Conservation (phyloP, 2,888 invertebrate genomes). For the Trachelus iudaicus region DNA sequence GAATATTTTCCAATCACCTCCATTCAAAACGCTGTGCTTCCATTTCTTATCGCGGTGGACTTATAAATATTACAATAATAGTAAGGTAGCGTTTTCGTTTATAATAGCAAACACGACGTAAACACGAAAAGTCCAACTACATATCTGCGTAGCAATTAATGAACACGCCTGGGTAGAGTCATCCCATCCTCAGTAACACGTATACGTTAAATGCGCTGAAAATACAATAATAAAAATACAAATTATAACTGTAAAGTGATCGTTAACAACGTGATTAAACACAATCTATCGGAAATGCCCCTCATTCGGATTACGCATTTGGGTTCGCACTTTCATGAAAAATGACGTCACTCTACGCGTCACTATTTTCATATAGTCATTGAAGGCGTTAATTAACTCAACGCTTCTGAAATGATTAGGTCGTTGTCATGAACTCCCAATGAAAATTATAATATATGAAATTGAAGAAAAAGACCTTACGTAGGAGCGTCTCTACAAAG, state of each 20-base stretch:
- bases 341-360: background rate
- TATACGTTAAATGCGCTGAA: background rate
- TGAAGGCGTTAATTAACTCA: background rate
- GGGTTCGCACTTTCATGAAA: background rate
- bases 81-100: background rate
- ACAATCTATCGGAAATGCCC: background rate
- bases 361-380: background rate
- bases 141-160: background rate
- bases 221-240: background rate
- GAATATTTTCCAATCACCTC: background rate
- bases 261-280: background rate
- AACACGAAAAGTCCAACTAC: background rate
- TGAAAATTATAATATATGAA: background rate
- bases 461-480: background rate
- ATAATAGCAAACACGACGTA: background rate
- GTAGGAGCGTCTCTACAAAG: background rate
- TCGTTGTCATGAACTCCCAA: background rate
- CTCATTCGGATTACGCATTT: background rate
- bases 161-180: background rate
- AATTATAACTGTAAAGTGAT: background rate
- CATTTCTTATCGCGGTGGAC: background rate
- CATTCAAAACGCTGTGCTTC: background rate
- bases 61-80: background rate
- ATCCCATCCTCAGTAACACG: background rate
- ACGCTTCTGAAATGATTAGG: background rate